Conservation (phyloP, 1,140 invertebrate species). For the Trinorchestia longiramus region DNA sequence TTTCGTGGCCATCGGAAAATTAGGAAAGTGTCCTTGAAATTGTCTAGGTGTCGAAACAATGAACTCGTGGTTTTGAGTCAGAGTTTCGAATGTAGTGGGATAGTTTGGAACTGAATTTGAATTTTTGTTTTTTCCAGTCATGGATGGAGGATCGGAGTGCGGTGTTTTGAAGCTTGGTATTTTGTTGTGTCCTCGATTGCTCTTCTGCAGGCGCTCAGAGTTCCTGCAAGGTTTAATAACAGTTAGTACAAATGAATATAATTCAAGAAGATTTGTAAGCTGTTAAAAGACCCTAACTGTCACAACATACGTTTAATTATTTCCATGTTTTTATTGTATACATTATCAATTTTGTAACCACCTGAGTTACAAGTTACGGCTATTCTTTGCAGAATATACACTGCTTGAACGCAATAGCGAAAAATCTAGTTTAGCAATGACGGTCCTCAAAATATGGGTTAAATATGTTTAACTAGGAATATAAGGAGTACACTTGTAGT, state of each 20-base stretch:
- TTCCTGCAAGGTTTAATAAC: not conserved
- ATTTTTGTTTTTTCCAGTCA: not conserved
- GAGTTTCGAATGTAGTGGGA: not conserved
- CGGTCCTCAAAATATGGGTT: too few species aligned
- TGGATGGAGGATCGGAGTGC: not conserved
- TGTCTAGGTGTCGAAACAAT: not conserved
- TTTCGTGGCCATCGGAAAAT: not conserved
- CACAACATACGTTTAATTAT: too few species aligned
- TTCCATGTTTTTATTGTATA: too few species aligned
- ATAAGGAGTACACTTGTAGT: too few species aligned
- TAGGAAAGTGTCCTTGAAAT: not conserved
- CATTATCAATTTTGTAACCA: too few species aligned
- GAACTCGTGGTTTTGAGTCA: too few species aligned
- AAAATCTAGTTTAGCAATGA: too few species aligned
- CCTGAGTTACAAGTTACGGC: too few species aligned
- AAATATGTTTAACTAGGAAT: too few species aligned
- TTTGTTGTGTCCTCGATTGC: conserved; percentile 1
- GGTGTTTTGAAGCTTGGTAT: not conserved
- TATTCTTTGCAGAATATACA: too few species aligned
- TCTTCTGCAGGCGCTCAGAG: not conserved
- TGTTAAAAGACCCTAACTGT: not conserved
- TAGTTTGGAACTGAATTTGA: not conserved
- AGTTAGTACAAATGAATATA: not conserved
- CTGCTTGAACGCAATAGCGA: too few species aligned
- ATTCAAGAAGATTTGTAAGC: not conserved